Percentiles rank a stretch among this genome's conserved stretches.
These are phyloP conservation scores for Hybos culiciformis DNA, from an alignment of 2,888 invertebrate genomes.

Conservation along the genomic window DNA sequence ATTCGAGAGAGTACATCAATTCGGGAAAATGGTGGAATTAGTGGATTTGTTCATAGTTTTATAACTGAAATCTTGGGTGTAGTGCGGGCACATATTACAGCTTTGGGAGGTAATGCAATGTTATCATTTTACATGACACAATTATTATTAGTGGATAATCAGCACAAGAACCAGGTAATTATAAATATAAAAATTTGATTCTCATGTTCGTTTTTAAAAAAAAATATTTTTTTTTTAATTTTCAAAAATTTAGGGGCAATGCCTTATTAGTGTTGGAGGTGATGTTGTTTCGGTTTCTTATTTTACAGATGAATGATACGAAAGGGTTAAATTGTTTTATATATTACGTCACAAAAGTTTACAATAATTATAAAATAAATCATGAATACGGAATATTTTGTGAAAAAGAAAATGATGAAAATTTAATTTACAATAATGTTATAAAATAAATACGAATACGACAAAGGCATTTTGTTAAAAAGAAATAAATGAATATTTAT, in stretches of 20 bases:
- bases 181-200: not conserved
- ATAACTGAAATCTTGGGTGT: slow-evolving; percentile 88
- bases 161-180: slow-evolving; percentile 88
- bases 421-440: no score
- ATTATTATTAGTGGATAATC: slow-evolving; percentile 78
- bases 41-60: slow-evolving; percentile 89
- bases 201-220: not conserved
- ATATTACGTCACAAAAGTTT: no score
- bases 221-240: slow-evolving; percentile 1
- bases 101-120: slow-evolving; percentile 89
- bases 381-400: no score
- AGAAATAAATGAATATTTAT: no score
- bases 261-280: slow-evolving; percentile 88
- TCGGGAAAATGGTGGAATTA: slow-evolving; percentile 79
- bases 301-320: slow-evolving; percentile 41
- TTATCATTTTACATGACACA: slow-evolving; percentile 89
- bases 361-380: no score
- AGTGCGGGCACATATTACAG: slow-evolving; percentile 82
- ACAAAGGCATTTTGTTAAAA: no score
- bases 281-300: slow-evolving; percentile 80
- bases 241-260: slow-evolving; percentile 65
- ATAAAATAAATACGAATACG: no score
- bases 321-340: no score
- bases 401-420: no score
- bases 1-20: slow-evolving; percentile 89